Percentiles rank a stretch among this genome's conserved stretches.
Evolutionary conservation across 1,140 invertebrate species (phyloP).

Genomic region (Dreissena rostriformis): DNA sequence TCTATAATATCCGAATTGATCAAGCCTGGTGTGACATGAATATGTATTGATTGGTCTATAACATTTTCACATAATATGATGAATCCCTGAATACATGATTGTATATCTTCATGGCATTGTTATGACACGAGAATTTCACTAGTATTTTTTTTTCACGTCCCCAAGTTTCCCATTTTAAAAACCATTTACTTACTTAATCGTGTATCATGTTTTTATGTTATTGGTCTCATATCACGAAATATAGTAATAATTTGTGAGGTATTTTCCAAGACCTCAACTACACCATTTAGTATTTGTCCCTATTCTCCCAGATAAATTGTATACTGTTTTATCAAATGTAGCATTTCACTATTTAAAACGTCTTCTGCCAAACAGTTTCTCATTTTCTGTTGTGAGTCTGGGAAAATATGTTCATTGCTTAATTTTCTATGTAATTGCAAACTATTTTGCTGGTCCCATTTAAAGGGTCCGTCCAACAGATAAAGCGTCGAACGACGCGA

Average conservation of each 20-base stretch:
- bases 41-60: too few relatives aligned
- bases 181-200: too few relatives aligned
- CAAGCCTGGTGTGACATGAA: too few relatives aligned
- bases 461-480: too few relatives aligned
- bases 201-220: not conserved
- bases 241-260: not conserved
- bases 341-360: not conserved
- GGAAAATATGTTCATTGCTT: slow-evolving; percentile 31
- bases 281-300: slow-evolving; percentile 7
- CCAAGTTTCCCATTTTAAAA: too few relatives aligned
- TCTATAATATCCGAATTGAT: too few relatives aligned
- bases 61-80: too few relatives aligned
- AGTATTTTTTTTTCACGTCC: not conserved
- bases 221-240: not conserved
- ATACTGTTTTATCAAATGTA: not conserved
- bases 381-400: slow-evolving; percentile 14
- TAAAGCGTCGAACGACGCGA: too few relatives aligned
- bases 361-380: slow-evolving; percentile 14
- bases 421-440: slow-evolving; percentile 35
- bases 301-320: not conserved
- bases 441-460: too few relatives aligned
- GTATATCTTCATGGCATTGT: slow-evolving; percentile 12
- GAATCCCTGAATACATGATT: slow-evolving; percentile 19
- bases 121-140: not conserved
- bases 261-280: slow-evolving; percentile 1